phyloP scores from a whole-genome alignment of 2,888 invertebrate genomes.

The Galeopsomyia nigrocyanea region DNA sequence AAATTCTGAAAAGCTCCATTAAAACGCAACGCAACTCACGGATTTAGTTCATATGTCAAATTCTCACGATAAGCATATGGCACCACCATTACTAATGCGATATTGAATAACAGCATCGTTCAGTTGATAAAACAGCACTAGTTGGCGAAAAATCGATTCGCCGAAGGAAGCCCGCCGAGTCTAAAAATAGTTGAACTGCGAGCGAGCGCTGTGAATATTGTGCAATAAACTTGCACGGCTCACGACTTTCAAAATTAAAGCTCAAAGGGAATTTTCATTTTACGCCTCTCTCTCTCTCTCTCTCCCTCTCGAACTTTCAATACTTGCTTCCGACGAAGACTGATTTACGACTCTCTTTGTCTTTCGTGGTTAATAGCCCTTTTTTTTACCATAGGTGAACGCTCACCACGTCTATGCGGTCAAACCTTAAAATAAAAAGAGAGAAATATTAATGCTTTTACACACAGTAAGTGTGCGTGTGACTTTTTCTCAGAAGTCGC shows the following conservation, averaged over 20 bases:
- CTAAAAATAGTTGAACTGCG: constrained; percentile 16
- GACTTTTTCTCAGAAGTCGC: constrained; percentile 20
- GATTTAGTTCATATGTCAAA: too few species aligned
- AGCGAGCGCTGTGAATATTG: not conserved
- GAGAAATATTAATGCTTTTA: constrained; percentile 33
- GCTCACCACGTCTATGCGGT: too few species aligned
- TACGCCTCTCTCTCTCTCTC: constrained; percentile 22
- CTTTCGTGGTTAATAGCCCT: constrained; percentile 4
- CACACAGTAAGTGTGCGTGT: not conserved
- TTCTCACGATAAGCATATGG: too few species aligned
- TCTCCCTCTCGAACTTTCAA: constrained; percentile 13
- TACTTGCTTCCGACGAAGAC: constrained; percentile 9
- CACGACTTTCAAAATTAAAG: constrained; percentile 26
- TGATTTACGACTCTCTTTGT: constrained; percentile 33
- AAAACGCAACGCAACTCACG: too few species aligned
- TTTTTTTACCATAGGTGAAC: too few species aligned
- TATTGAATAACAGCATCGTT: not conserved
- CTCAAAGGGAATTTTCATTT: constrained; percentile 28
- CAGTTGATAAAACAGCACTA: not conserved
- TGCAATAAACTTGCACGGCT: not conserved
- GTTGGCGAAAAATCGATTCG: too few species aligned
- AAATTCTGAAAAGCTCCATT: too few species aligned
- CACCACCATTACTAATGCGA: too few species aligned
- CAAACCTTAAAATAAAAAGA: not conserved
- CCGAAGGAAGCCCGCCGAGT: constrained; percentile 1